Evolutionary conservation across 30 jellyfish, hydroid and myxozoan species (phyloP).

Genomic region (Clytia hemisphaerica): DNA sequence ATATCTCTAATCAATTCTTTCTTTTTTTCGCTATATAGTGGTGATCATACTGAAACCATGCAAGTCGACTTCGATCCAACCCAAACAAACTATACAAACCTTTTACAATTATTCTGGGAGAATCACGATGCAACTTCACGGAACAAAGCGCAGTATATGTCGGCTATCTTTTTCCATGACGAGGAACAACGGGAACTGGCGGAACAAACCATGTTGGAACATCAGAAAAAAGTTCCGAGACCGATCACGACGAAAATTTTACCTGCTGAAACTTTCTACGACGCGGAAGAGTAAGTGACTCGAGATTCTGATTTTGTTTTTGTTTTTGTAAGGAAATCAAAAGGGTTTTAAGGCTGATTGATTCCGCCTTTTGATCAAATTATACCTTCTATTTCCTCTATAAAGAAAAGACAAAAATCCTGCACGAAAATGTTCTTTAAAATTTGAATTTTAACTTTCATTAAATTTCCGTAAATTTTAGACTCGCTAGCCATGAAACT

Average conservation of each 20-base stretch:
- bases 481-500: too few relatives aligned
- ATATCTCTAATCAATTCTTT: background rate
- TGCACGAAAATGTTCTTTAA: too few relatives aligned
- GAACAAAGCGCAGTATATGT: slow-evolving; percentile 67
- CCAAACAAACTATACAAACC: slow-evolving; percentile 43
- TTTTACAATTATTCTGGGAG: slow-evolving; percentile 71
- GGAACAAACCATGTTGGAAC: slow-evolving; percentile 46
- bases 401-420: too few relatives aligned
- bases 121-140: slow-evolving; percentile 73
- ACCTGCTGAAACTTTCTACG: slow-evolving; percentile 83
- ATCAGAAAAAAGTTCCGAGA: slow-evolving; percentile 25
- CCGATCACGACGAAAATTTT: slow-evolving; percentile 51
- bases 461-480: too few relatives aligned
- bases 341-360: too few relatives aligned
- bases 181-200: slow-evolving; percentile 68
- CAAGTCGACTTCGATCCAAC: slow-evolving; percentile 63
- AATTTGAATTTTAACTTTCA: too few relatives aligned
- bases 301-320: background rate
- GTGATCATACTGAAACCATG: slow-evolving; percentile 89
- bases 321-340: too few relatives aligned
- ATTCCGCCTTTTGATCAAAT: too few relatives aligned
- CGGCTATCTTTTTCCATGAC: slow-evolving; percentile 80
- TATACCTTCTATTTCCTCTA: too few relatives aligned
- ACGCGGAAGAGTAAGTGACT: slow-evolving; percentile 85
- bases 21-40: slow-evolving; percentile 33